These are phyloP conservation scores for Pemphigus obesinymphae DNA, from an alignment of 1,140 invertebrate species.

Conservation along the genomic window DNA sequence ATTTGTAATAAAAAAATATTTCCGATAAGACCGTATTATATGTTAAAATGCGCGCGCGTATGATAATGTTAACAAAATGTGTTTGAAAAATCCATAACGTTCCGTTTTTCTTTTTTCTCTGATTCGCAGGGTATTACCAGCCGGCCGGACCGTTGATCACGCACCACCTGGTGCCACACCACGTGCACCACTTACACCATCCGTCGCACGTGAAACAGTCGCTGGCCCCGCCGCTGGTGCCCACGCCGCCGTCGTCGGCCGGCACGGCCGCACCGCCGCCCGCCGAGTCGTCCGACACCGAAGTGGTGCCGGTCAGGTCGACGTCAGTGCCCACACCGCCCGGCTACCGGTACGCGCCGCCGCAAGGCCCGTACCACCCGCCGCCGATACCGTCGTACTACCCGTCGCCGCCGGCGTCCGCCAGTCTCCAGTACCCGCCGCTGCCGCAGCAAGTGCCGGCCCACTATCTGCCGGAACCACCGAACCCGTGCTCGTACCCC, in stretches of 20 bases:
- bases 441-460: slow-evolving; percentile 49
- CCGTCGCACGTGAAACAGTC: slow-evolving; percentile 41
- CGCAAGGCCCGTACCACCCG: slow-evolving; percentile 48
- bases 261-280: slow-evolving; percentile 48
- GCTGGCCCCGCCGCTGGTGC: slow-evolving; percentile 29
- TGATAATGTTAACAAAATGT: too few relatives aligned
- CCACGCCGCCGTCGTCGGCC: slow-evolving; percentile 48
- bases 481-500: slow-evolving; percentile 60
- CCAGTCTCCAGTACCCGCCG: slow-evolving; percentile 50
- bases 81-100: too few relatives aligned
- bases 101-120: slow-evolving; percentile 48
- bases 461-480: slow-evolving; percentile 54
- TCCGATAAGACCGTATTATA: too few relatives aligned
- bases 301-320: slow-evolving; percentile 51
- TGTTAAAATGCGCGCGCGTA: too few relatives aligned
- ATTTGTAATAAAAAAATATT: too few relatives aligned
- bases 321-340: slow-evolving; percentile 46
- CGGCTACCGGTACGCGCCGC: slow-evolving; percentile 53
- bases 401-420: slow-evolving; percentile 45
- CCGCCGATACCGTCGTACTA: slow-evolving; percentile 50
- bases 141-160: slow-evolving; percentile 79
- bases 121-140: slow-evolving; percentile 74
- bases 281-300: slow-evolving; percentile 46
- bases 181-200: slow-evolving; percentile 44
- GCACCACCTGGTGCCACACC: slow-evolving; percentile 54